Evolutionary conservation across 2,888 invertebrate species (phyloP).

Genomic region (Chymomyza amoena): DNA sequence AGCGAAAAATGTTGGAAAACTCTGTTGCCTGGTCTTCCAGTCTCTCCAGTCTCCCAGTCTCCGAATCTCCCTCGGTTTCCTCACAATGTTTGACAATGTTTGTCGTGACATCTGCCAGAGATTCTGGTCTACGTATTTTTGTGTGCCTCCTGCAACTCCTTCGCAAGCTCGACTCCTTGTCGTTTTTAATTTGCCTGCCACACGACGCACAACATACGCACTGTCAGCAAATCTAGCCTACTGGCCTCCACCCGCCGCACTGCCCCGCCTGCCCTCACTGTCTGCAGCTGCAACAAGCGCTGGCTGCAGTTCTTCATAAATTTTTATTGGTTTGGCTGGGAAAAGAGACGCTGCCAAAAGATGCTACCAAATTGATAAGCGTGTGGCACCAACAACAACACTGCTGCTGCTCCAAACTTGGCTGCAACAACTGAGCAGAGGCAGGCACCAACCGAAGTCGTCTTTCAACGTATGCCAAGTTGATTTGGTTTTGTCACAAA

Average conservation of each 20-base stretch:
- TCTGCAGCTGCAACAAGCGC: neutral
- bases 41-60: slow-evolving; percentile 37
- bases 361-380: neutral
- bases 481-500: slow-evolving; percentile 75
- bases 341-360: neutral
- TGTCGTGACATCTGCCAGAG: slow-evolving; percentile 75
- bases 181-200: slow-evolving; percentile 56
- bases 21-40: slow-evolving; percentile 31
- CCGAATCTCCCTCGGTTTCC: slow-evolving; percentile 14
- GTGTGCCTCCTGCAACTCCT: neutral
- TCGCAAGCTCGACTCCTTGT: slow-evolving; percentile 28
- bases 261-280: neutral
- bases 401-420: neutral
- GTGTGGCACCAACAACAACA: neutral
- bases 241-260: too few relatives aligned
- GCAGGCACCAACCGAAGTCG: slow-evolving; percentile 11
- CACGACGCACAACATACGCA: slow-evolving; percentile 36
- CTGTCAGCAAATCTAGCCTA: neutral
- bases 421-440: neutral
- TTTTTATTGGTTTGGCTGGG: slow-evolving; percentile 40
- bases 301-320: slow-evolving; percentile 33
- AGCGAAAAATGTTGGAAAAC: slow-evolving; percentile 52
- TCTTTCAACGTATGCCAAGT: slow-evolving; percentile 27
- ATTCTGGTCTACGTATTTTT: neutral
- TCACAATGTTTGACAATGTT: slow-evolving; percentile 64